These are phyloP conservation scores for Drosophila pachea DNA, from an alignment of 1,140 invertebrate genomes.

Conservation along the genomic window DNA sequence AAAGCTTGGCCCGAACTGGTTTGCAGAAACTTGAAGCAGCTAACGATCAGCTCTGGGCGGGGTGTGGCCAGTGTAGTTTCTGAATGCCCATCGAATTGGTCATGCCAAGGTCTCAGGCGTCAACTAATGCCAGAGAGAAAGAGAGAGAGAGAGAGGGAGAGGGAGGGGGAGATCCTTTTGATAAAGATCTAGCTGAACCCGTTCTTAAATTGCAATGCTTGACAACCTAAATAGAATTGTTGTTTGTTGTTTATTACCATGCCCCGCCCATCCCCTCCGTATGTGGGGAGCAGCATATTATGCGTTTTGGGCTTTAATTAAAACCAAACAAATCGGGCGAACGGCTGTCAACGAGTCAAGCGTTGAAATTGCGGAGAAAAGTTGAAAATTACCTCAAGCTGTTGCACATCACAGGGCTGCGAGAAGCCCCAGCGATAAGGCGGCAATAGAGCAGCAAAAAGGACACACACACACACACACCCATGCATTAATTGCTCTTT, in stretches of 20 bases:
- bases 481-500: conserved; percentile 35
- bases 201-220: too few species aligned
- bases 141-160: too few species aligned
- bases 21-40: conserved; percentile 16
- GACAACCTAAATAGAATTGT: too few species aligned
- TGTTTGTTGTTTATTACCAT: conserved; percentile 11
- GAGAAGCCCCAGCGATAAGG: not conserved
- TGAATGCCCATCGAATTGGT: not conserved
- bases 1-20: conserved; percentile 55
- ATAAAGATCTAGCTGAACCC: too few species aligned
- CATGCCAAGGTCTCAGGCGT: too few species aligned
- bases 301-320: conserved; percentile 70
- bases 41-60: not conserved
- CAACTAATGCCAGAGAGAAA: not conserved
- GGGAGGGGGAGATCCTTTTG: too few species aligned
- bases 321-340: conserved; percentile 69
- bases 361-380: conserved; percentile 41
- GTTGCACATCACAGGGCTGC: conserved; percentile 50
- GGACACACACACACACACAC: not conserved
- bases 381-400: conserved; percentile 77
- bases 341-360: conserved; percentile 64
- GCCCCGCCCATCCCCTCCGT: not conserved
- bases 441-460: conserved; percentile 8
- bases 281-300: conserved; percentile 25
- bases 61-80: conserved; percentile 26